phyloP scores from a whole-genome alignment of 1,140 invertebrate species.

The Drosophila nikananu region DNA sequence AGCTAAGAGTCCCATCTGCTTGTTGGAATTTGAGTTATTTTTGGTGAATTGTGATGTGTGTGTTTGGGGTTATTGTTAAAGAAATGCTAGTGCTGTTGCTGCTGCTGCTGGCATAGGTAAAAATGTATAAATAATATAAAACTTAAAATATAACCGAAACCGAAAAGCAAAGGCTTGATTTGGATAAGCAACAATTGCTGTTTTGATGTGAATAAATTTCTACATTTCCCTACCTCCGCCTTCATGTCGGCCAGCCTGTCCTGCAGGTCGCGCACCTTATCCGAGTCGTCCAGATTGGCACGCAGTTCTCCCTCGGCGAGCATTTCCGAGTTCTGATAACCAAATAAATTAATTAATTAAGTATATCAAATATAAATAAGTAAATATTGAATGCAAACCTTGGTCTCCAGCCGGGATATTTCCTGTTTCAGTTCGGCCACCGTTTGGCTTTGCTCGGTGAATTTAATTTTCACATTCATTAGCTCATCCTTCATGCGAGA shows the following conservation, averaged over 20 bases:
- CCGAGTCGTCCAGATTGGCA: conserved; percentile 93
- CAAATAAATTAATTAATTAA: conserved; percentile 1
- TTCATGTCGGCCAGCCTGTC: conserved; percentile 96
- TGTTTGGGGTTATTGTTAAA: conserved; percentile 5
- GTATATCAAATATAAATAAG: not conserved
- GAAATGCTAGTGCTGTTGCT: not conserved
- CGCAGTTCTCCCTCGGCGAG: conserved; percentile 94
- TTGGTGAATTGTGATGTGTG: conserved; percentile 1
- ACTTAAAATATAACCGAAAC: conserved; percentile 51
- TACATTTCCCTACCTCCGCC: conserved; percentile 92
- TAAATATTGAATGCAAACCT: conserved; percentile 87
- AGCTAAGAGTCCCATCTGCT: not conserved
- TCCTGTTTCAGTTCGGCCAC: conserved; percentile 98
- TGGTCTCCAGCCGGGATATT: conserved; percentile 96
- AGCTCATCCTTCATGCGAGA: conserved; percentile 95
- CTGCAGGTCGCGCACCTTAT: conserved; percentile 94
- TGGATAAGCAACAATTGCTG: conserved; percentile 7
- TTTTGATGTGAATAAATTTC: not conserved
- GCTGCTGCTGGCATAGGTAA: conserved; percentile 25
- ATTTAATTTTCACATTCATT: conserved; percentile 97
- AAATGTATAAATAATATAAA: conserved; percentile 11
- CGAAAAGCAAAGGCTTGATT: conserved; percentile 34
- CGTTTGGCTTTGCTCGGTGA: conserved; percentile 96
- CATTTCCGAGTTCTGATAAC: conserved; percentile 94
- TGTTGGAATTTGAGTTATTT: not conserved